Base-by-base conservation (phyloP, 64 coral and sea anemone genomes). In the Platygyra sinensis region DNA sequence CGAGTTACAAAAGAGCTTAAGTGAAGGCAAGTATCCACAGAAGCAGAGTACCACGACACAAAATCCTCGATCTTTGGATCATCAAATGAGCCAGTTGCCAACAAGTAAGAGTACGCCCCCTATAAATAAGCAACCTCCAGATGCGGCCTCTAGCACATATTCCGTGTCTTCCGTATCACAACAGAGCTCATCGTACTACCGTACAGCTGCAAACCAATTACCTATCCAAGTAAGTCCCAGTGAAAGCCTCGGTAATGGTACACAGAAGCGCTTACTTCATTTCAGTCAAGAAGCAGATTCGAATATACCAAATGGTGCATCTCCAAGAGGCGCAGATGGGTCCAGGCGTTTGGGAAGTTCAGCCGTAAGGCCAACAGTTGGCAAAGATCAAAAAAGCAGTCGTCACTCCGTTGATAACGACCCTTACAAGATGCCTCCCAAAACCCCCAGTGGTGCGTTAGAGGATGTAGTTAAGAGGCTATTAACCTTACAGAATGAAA, bases 381-480 rank as follows among this genome's bases (percentile, higher is more conserved):
- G 22, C 25, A 27, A 20, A 69, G 22, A 69, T 27, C 65, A 25
- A 85, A 71, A 51, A 3, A 50, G 38, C 22, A 0, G 7, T 81
- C 17, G 5, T 60, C 0, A 24, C 14, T 81, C 30, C 4, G 24
- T 17, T 63, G 32, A 60, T 49, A 85, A 85, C 8, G 63, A 49
- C 36, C 54, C 27, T 22, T 30, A 51, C 11, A 46, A 64, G 38
- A 27, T 27, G 4, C 62, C 81, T 51, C 24, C 30, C 6, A 83
- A 65, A 67, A 83, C 59, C 62, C 80, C 80, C 0, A 71, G 63
- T 72, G 81, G 81, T 4, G 63, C 62, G 4, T 25, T 71, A 22
- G 81, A 85, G 32, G 24, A 50, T 28, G 20, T 63, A 71, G 81
- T 85, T 10, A 61, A 85, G 63, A 46, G n/a, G 33, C 25, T 85